These are phyloP conservation scores for Polyergus mexicanus DNA, from an alignment of 1,140 invertebrate species.

Conservation along the genomic window DNA sequence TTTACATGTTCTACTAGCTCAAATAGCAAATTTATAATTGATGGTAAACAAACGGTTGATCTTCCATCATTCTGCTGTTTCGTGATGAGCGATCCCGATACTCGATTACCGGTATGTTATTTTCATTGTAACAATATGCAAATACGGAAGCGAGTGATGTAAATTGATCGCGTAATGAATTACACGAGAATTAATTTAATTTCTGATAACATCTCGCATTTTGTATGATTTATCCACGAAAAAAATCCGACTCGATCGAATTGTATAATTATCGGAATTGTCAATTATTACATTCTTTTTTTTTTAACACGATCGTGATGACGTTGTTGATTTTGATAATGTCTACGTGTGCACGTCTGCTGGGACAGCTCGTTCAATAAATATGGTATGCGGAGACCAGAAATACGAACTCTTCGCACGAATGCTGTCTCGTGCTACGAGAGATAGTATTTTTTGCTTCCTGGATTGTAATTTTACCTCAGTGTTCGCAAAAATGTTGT, in stretches of 20 bases:
- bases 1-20: not conserved
- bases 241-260: slow-evolving; percentile 10
- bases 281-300: slow-evolving; percentile 1
- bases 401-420: slow-evolving; percentile 41
- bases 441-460: slow-evolving; percentile 45
- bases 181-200: slow-evolving; percentile 15
- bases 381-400: slow-evolving; percentile 39
- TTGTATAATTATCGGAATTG: not conserved
- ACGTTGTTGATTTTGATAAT: slow-evolving; percentile 6
- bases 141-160: slow-evolving; percentile 49
- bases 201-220: not conserved
- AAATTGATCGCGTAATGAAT: slow-evolving; percentile 50
- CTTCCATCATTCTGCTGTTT: not conserved
- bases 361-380: slow-evolving; percentile 39
- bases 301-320: not conserved
- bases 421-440: slow-evolving; percentile 32
- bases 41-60: slow-evolving; percentile 18
- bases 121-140: slow-evolving; percentile 43
- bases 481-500: not conserved
- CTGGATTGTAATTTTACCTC: slow-evolving; percentile 38
- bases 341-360: slow-evolving; percentile 19
- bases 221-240: not conserved
- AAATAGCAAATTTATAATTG: slow-evolving; percentile 4
- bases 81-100: not conserved
- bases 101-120: slow-evolving; percentile 38